Percentiles rank a stretch among this genome's conserved stretches.
These are phyloP conservation scores for Zophobas atratus DNA, from an alignment of 1,140 invertebrate species.

Conservation along the genomic window DNA sequence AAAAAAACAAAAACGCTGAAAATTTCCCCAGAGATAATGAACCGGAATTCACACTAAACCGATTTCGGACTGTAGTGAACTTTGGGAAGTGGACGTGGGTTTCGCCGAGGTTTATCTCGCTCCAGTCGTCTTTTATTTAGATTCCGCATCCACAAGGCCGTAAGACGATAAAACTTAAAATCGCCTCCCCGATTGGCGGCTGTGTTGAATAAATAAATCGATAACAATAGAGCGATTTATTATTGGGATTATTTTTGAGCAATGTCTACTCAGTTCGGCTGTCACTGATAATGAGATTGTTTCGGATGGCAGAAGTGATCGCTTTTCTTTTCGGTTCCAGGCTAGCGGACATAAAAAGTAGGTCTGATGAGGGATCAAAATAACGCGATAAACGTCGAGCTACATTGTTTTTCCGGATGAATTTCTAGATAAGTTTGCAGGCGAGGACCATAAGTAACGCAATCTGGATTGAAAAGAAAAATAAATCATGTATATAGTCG, in stretches of 20 bases:
- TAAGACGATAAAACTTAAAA: conserved; percentile 1
- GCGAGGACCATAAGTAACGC: not conserved
- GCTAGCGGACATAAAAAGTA: conserved; percentile 3
- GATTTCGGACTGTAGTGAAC: no score
- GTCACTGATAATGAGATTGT: conserved; percentile 15
- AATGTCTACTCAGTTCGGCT: not conserved
- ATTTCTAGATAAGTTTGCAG: conserved; percentile 20
- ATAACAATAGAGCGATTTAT: not conserved
- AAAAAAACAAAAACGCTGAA: no score
- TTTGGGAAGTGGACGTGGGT: no score
- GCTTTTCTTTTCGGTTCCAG: conserved; percentile 10
- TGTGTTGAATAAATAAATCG: not conserved
- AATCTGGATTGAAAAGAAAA: not conserved
- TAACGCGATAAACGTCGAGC: conserved; percentile 23
- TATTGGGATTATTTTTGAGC: conserved; percentile 7
- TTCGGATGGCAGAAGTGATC: not conserved
- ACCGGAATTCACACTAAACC: no score
- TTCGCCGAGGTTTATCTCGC: no score
- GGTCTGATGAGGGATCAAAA: conserved; percentile 32
- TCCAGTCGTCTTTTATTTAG: no score
- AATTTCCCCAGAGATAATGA: no score
- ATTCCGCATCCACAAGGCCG: not conserved
- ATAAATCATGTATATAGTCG: not conserved
- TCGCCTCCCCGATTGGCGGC: not conserved
- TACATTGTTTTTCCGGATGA: conserved; percentile 15